Evolutionary conservation across 2,888 invertebrate species (phyloP).

Genomic region (Vannuccia rotundouncinata): DNA sequence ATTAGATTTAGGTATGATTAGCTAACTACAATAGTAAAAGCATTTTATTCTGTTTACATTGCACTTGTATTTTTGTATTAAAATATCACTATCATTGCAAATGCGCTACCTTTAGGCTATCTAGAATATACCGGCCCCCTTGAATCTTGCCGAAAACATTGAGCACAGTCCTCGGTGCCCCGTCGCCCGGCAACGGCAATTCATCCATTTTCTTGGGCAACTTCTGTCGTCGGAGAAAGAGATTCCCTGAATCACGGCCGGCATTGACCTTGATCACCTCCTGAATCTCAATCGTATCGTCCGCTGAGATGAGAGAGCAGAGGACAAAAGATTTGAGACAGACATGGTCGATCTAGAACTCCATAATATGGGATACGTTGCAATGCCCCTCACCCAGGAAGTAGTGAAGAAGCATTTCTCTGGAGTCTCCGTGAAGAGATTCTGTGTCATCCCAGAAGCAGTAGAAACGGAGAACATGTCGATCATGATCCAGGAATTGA

Average conservation of each 20-base stretch:
- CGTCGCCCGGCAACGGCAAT: constrained; percentile 52
- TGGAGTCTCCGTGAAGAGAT: constrained; percentile 69
- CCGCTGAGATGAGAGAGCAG: constrained; percentile 58
- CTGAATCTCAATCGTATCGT: constrained; percentile 79
- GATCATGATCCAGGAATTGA: constrained; percentile 75
- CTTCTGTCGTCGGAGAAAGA: constrained; percentile 69
- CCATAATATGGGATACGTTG: no score
- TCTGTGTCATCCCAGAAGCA: constrained; percentile 83
- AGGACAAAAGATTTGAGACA: no score
- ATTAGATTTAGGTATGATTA: no score
- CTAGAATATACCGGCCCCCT: constrained; percentile 55
- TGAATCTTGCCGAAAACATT: constrained; percentile 57
- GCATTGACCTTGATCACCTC: constrained; percentile 61
- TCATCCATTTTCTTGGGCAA: constrained; percentile 66
- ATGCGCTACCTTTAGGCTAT: constrained; percentile 57
- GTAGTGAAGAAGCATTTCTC: constrained; percentile 72
- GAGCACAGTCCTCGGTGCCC: constrained; percentile 53
- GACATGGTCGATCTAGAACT: no score
- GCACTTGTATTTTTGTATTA: no score
- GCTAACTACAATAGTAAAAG: no score
- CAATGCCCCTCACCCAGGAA: constrained; percentile 61
- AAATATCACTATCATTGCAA: no score
- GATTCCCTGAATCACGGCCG: constrained; percentile 66
- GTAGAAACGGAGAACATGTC: constrained; percentile 67
- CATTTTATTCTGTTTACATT: no score